A percentile compares a stretch with the other conserved stretches of the same genome.
Conservation (phyloP, 2,113 vertebrate genomes). For the Stomatorhinus ivindoensis region DNA sequence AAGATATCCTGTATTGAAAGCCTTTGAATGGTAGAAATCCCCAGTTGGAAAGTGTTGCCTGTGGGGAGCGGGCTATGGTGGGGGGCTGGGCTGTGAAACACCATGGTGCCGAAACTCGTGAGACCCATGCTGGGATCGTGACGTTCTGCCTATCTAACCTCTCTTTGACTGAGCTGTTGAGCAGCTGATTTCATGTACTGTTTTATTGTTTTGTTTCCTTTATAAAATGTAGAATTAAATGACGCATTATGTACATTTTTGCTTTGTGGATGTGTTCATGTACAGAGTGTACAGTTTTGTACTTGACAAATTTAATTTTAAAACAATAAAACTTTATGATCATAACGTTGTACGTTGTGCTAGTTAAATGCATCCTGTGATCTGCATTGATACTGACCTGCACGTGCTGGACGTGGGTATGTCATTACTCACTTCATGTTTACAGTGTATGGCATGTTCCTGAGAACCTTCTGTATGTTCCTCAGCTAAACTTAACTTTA, state of each 20-base stretch:
- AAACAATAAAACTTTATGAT: constrained; percentile 45
- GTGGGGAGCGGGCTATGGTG: background rate
- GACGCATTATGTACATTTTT: constrained; percentile 35
- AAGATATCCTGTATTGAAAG: background rate
- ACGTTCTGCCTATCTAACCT: constrained; percentile 25
- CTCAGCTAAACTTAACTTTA: background rate
- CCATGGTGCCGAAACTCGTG: constrained; percentile 3
- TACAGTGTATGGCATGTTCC: background rate
- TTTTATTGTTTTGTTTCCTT: constrained; percentile 10
- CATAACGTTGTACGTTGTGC: background rate
- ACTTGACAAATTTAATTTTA: constrained; percentile 41
- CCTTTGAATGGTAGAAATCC: background rate
- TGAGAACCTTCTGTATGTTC: background rate
- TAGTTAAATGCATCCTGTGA: background rate
- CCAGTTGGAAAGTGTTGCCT: background rate
- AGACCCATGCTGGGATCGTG: constrained; percentile 17
- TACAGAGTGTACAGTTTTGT: constrained; percentile 49
- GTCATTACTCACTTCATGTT: background rate
- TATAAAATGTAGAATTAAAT: constrained; percentile 30
- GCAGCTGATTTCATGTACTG: constrained; percentile 36
- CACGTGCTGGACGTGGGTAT: background rate
- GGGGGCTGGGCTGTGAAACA: background rate
- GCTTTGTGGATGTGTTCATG: constrained; percentile 34
- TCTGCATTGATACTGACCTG: background rate
- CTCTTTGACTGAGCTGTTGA: constrained; percentile 36